Evolutionary conservation across 2,113 vertebrate species (phyloP).

Genomic region (Pseudorectes ferrugineus): DNA sequence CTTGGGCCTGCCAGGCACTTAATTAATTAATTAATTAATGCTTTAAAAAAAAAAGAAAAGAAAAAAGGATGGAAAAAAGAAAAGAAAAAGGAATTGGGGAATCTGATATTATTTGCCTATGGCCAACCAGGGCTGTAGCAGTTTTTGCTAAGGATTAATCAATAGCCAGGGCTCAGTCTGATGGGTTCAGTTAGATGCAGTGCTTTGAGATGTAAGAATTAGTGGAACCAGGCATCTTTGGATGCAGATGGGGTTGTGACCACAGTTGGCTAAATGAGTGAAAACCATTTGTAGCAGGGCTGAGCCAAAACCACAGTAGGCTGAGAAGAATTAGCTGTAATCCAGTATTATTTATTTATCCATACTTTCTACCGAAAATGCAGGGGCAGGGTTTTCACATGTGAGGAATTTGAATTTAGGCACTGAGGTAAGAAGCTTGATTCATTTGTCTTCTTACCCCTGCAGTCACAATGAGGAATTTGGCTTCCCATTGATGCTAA

Average conservation of each 20-base stretch:
- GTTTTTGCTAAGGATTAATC: constrained; percentile 25
- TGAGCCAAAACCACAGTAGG: neutral
- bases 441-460: neutral
- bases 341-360: neutral
- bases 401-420: neutral
- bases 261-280: neutral
- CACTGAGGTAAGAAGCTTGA: neutral
- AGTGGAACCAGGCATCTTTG: neutral
- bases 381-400: neutral
- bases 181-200: neutral
- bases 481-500: neutral
- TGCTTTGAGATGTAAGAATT: neutral
- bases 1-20: neutral
- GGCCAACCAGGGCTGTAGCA: neutral
- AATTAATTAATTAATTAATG: constrained; percentile 54
- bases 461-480: neutral
- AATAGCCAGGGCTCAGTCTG: neutral
- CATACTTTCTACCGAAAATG: neutral
- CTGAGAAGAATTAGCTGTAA: neutral
- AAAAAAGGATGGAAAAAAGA: neutral
- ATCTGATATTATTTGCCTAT: neutral
- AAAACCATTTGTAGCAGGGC: neutral
- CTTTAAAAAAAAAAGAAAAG: neutral
- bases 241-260: neutral
- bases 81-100: neutral